A percentile compares a stretch with the other conserved stretches of the same genome.
phyloP scores from a whole-genome alignment of 2,888 invertebrate species.

The Ectemnius lituratus region DNA sequence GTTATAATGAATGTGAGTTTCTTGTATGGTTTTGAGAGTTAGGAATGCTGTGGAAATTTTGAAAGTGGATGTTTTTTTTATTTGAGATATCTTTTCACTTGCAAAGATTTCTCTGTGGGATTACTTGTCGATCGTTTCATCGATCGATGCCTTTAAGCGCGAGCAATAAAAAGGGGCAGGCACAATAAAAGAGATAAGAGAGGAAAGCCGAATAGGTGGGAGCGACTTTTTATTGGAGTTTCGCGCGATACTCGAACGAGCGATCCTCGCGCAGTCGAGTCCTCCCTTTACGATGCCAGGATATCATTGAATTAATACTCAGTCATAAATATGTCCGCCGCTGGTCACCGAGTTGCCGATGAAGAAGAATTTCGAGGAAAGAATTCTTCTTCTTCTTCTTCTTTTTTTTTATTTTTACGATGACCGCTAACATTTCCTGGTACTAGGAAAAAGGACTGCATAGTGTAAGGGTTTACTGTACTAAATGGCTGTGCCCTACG shows the following conservation, averaged over 20 bases:
- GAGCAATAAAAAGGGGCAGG: constrained; percentile 29
- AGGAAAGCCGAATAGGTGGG: constrained; percentile 22
- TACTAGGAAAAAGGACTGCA: too few species aligned
- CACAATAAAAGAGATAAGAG: constrained; percentile 38
- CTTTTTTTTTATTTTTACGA: neutral
- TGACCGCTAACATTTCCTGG: neutral
- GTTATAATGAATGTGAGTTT: neutral
- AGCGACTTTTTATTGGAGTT: constrained; percentile 41
- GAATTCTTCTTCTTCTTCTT: neutral
- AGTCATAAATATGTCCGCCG: neutral
- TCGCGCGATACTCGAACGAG: constrained; percentile 17
- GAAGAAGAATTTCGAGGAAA: neutral
- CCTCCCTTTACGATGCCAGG: neutral
- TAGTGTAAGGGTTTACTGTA: neutral
- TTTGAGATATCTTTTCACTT: neutral
- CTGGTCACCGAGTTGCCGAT: neutral
- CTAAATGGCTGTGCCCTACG: neutral
- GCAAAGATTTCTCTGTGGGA: constrained; percentile 29
- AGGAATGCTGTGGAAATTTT: neutral
- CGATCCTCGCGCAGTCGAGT: neutral
- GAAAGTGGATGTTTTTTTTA: neutral
- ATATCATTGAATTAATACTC: neutral
- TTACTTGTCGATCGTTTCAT: constrained; percentile 42
- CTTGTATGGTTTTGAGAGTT: neutral
- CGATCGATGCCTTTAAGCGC: constrained; percentile 35